Evolutionary conservation across 2,113 vertebrate species (phyloP), one percentile per base, ranked within the genome.

Genomic region (Cyanoramphus novaezelandiae): DNA sequence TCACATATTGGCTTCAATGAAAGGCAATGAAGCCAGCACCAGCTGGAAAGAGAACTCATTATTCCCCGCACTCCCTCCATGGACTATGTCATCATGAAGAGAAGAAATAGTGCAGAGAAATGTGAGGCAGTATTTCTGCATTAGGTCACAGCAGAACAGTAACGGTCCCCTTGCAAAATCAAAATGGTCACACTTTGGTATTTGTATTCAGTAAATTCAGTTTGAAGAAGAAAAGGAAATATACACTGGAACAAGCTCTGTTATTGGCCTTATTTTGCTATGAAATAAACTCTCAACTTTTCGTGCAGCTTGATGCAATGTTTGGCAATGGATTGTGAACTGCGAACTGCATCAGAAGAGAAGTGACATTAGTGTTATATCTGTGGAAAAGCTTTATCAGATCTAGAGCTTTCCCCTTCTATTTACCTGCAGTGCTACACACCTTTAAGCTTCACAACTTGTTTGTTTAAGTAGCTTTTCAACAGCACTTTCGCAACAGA

Each of bases 301-400:
- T 55, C 92, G 85, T 44, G 84, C 77, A 85, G 84, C 29, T 88
- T 94, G 90, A 86, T 92, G 88, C 85, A 93, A 72, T 64, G 82
- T 89, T 95, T 96, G 92, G 89, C 83, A 97, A 90, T 70, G 76
- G 82, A 93, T 72, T 95, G 82, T 85, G 90, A 96, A 93, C 77
- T 67, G 79, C 75, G 17, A 96, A 93, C 77, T 67, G 79, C 75
- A 15, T 89, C 95, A 93, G 90, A 93, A 92, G 6, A 49, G 82
- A 93, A 91, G 83, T 91, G 83, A 92, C 81, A 28, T 95, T 88
- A 92, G 62, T 69, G 43, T 87, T 95, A 82, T 1, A 2, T 47
- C 67, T 87, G 29, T 77, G 84, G 78, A 95, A 96, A 97, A 70
- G 62, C 75, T 96, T 86, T 91, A 92, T 60, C 94, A 96, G 52